Evolutionary conservation across 1,140 invertebrate species (phyloP), one percentile per base, ranked within the genome.

Genomic region (Phthorimaea operculella): DNA sequence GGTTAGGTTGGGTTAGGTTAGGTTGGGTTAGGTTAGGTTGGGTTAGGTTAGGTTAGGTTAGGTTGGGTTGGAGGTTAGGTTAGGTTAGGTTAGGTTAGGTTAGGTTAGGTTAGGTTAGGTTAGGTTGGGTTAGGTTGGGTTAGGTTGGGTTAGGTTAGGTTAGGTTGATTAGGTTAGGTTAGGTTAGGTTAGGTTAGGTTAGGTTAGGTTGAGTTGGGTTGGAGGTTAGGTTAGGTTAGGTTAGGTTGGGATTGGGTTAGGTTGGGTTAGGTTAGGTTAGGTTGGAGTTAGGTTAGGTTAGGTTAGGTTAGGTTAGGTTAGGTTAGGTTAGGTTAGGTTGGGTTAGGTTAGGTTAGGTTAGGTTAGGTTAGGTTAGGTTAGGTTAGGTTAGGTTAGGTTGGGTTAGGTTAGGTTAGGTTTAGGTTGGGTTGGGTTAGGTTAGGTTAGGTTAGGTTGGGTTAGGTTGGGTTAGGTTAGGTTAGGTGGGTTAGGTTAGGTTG

Each of bases 11-110:
- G 59, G 59, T 67, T 58, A 54, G 63, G 63, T 68, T 65, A 62
- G 59, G 63, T 62, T 65, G 47, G 64, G 64, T 67, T 67, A 59
- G 62, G 64, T 61, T 58, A 58, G 65, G 60, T 79, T 77, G 75
- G 78, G 72, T 83, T 72, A 74, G 74, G 61, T 69, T 66, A 56
- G 66, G 55, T 57, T 16, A 14, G 12, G 33, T 42, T 52, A n/a
- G n/a, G n/a, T n/a, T n/a, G n/a, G n/a, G n/a, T n/a, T n/a, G n/a
- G n/a, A n/a, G n/a, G n/a, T n/a, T 7, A 11, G 33, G 6, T 34
- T 7, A 11, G 33, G 33, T 34, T 34, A 34, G 33, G 33, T 34
- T 34, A 34, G 33, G 33, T 34, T 34, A 34, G 33, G 33, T 34
- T 34, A 34, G 6, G 33, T 34, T 34, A 34, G 59, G 33, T 49